Percentiles rank a stretch among this genome's conserved stretches.
Conservation (phyloP, 2,113 vertebrate species). For the Neotoma lepida region DNA sequence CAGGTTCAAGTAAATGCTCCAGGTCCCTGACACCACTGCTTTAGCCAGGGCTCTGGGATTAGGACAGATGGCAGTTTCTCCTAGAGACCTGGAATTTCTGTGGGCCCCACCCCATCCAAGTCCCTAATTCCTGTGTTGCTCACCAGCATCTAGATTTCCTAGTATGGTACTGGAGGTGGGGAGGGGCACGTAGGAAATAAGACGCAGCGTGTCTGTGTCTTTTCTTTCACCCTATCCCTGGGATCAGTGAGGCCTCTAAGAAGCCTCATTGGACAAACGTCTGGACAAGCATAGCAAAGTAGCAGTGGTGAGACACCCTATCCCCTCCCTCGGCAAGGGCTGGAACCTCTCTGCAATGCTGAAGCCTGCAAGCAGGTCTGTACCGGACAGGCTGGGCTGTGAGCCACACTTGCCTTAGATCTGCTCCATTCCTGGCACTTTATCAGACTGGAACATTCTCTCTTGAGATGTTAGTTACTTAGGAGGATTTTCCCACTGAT, state of each 20-base stretch:
- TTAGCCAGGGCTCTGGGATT: background rate
- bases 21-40: background rate
- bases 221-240: background rate
- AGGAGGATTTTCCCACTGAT: background rate
- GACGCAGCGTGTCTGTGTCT: background rate
- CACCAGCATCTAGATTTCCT: background rate
- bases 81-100: slow-evolving; percentile 8
- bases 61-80: background rate
- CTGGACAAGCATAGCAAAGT: background rate
- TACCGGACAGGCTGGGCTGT: background rate
- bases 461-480: background rate
- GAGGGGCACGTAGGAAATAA: background rate
- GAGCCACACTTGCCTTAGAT: background rate
- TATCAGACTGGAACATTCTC: background rate
- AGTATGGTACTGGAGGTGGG: background rate
- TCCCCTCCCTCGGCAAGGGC: background rate
- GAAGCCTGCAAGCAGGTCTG: background rate
- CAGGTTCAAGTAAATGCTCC: background rate
- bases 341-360: background rate
- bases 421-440: background rate
- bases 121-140: background rate
- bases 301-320: background rate
- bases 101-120: background rate
- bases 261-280: background rate
- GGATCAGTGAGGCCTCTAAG: background rate